Percentiles rank a stretch among this genome's conserved stretches.
phyloP scores from a whole-genome alignment of 2,797 vertebrate species.

The Lindbergichthys nudifrons region DNA sequence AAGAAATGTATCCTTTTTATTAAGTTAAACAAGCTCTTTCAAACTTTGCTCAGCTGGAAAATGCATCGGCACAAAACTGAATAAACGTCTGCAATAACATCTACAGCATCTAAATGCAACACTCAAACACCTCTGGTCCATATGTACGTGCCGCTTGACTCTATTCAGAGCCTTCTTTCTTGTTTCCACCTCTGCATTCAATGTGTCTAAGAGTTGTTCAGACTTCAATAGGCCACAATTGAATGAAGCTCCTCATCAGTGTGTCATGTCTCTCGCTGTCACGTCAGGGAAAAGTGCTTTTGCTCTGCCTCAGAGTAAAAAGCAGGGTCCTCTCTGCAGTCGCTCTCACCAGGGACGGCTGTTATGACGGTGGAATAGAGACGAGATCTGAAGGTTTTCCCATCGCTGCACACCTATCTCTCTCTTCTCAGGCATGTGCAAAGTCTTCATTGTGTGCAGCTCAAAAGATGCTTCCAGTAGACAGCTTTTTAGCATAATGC shows the following conservation, averaged over 20 bases:
- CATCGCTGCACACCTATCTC: conserved; percentile 18
- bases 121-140: conserved; percentile 41
- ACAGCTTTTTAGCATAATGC: not conserved
- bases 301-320: conserved; percentile 49
- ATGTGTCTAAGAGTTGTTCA: conserved; percentile 56
- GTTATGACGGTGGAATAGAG: conserved; percentile 53
- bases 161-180: conserved; percentile 34
- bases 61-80: not conserved
- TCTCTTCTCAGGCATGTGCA: conserved; percentile 35
- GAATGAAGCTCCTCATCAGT: conserved; percentile 63
- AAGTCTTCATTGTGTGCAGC: conserved; percentile 22
- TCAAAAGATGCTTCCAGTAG: conserved; percentile 24
- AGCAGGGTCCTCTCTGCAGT: conserved; percentile 55
- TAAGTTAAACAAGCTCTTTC: not conserved
- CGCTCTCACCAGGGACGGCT: conserved; percentile 39
- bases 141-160: conserved; percentile 40
- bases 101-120: not conserved
- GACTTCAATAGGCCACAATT: conserved; percentile 63
- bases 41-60: not conserved
- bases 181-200: conserved; percentile 48
- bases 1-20: too few relatives aligned
- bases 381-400: conserved; percentile 38
- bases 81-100: not conserved
- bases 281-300: conserved; percentile 64
- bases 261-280: conserved; percentile 66